phyloP scores from a whole-genome alignment of 2,113 vertebrate species.

The Rattus rattus region DNA sequence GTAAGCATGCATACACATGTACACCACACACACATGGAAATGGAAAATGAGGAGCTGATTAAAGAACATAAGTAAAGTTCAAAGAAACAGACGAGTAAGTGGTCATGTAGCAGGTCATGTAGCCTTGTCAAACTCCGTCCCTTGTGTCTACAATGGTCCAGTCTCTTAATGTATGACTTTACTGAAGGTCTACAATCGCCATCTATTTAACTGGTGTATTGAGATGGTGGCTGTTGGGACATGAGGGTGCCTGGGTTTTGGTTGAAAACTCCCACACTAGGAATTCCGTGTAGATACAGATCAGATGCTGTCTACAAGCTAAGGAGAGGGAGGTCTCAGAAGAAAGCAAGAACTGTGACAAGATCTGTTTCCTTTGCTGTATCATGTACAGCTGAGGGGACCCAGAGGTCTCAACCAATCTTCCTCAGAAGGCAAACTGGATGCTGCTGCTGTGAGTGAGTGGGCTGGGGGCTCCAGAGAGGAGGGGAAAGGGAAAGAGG shows the following conservation, averaged over 20 bases:
- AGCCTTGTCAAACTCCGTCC: slow-evolving; percentile 31
- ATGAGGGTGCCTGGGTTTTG: neutral
- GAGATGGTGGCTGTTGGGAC: neutral
- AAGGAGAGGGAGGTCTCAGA: neutral
- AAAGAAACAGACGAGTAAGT: slow-evolving; percentile 64
- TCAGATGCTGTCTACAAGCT: neutral
- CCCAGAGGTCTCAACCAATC: neutral
- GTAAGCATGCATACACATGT: too few species aligned
- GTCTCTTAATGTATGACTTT: slow-evolving; percentile 52
- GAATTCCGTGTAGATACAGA: neutral
- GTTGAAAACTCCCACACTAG: neutral
- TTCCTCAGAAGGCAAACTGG: neutral
- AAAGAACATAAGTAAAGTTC: slow-evolving; percentile 60
- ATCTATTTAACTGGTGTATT: neutral
- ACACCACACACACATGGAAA: neutral
- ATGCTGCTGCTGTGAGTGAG: neutral
- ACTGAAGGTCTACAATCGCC: slow-evolving; percentile 60
- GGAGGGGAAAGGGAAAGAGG: neutral
- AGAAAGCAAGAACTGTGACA: neutral
- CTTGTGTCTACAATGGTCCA: slow-evolving; percentile 55
- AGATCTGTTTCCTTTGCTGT: neutral
- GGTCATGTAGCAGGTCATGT: slow-evolving; percentile 53
- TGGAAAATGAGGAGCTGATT: neutral
- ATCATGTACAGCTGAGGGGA: neutral
- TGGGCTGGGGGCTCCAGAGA: neutral